phyloP scores from a whole-genome alignment of 2,888 invertebrate genomes.

The Hirtodrosophila trivittata region DNA sequence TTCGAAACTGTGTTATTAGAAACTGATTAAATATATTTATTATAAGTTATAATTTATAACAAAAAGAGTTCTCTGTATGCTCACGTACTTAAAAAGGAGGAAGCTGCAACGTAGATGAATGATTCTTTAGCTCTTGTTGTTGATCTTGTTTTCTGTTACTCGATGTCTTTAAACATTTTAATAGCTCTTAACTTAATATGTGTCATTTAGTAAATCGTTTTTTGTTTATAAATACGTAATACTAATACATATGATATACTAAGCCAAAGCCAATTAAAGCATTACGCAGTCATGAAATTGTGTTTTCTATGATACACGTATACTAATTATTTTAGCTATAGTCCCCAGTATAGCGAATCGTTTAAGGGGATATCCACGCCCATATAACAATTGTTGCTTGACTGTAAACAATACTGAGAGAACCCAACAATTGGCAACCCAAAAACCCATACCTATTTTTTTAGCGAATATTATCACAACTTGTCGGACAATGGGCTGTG shows the following conservation, averaged over 20 bases:
- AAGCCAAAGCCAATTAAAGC: not conserved
- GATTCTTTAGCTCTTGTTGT: too few relatives aligned
- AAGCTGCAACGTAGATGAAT: too few relatives aligned
- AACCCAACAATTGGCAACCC: slow-evolving; percentile 5
- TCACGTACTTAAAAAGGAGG: too few relatives aligned
- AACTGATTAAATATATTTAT: too few relatives aligned
- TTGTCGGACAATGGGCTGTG: slow-evolving; percentile 24
- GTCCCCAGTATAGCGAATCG: slow-evolving; percentile 4
- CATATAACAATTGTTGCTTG: slow-evolving; percentile 6
- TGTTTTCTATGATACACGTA: not conserved
- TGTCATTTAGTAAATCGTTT: too few relatives aligned
- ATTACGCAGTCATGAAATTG: slow-evolving; percentile 7
- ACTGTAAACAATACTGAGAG: not conserved
- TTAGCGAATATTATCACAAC: slow-evolving; percentile 49
- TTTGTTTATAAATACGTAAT: too few relatives aligned
- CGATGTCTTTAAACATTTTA: not conserved
- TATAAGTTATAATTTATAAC: too few relatives aligned
- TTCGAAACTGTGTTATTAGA: too few relatives aligned
- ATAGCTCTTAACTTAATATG: not conserved
- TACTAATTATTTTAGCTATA: slow-evolving; percentile 15
- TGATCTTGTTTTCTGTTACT: not conserved
- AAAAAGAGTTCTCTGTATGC: too few relatives aligned
- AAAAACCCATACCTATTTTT: slow-evolving; percentile 34
- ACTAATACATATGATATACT: too few relatives aligned
- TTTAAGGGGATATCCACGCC: slow-evolving; percentile 6